A percentile compares a stretch with the other conserved stretches of the same genome.
phyloP scores from a whole-genome alignment of 2,113 vertebrate species.

The Corapipo altera region DNA sequence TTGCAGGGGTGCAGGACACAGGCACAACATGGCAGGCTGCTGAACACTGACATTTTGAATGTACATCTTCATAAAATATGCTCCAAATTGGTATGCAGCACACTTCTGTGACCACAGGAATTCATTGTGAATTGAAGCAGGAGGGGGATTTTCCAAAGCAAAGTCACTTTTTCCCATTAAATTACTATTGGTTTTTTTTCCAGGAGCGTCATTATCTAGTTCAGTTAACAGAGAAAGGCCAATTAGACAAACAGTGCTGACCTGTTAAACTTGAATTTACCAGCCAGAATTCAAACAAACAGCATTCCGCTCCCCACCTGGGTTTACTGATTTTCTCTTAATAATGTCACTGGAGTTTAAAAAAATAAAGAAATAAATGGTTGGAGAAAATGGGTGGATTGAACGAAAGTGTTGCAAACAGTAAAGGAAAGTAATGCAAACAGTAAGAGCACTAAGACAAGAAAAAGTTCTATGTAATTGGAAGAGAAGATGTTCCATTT shows the following conservation, averaged over 20 bases:
- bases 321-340: neutral
- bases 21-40: neutral
- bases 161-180: neutral
- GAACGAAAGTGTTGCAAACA: slow-evolving; percentile 1
- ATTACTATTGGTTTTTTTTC: neutral
- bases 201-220: slow-evolving; percentile 12
- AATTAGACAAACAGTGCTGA: slow-evolving; percentile 20
- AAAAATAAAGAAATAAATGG: neutral
- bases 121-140: slow-evolving; percentile 18
- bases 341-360: neutral
- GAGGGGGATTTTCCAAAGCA: neutral
- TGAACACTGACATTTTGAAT: neutral
- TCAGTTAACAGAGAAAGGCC: slow-evolving; percentile 44
- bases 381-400: neutral
- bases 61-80: neutral
- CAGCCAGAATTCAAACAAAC: neutral
- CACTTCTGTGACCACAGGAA: neutral
- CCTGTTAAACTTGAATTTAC: slow-evolving; percentile 32
- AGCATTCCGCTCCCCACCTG: neutral
- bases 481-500: slow-evolving; percentile 61
- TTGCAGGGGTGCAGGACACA: neutral
- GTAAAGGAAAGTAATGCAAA: neutral
- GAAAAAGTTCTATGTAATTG: slow-evolving; percentile 54
- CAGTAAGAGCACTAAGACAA: neutral
- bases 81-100: neutral